Percentiles rank a stretch among this genome's conserved stretches.
phyloP scores from a whole-genome alignment of 2,113 vertebrate genomes.

The Esox niger region DNA sequence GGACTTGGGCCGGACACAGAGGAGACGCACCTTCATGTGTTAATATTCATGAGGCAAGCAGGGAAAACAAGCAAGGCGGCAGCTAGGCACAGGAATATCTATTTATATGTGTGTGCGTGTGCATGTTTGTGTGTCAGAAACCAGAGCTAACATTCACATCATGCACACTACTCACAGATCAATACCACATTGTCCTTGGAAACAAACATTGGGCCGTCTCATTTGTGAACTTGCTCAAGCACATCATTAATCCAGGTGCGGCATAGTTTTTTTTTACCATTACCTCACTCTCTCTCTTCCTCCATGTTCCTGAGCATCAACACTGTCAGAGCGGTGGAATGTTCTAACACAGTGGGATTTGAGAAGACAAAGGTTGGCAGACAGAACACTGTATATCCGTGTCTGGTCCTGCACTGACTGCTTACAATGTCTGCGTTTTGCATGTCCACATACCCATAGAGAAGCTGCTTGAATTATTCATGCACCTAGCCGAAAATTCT shows the following conservation, averaged over 20 bases:
- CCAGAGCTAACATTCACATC: slow-evolving; percentile 42
- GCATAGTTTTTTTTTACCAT: slow-evolving; percentile 20
- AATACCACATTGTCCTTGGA: slow-evolving; percentile 72
- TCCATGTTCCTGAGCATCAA: slow-evolving; percentile 53
- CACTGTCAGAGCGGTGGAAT: slow-evolving; percentile 58
- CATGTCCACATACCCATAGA: slow-evolving; percentile 48
- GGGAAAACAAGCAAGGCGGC: slow-evolving; percentile 50
- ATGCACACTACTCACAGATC: slow-evolving; percentile 62
- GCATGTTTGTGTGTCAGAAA: not conserved
- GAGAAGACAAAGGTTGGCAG: slow-evolving; percentile 52
- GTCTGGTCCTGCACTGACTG: slow-evolving; percentile 59
- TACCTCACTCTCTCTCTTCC: not conserved
- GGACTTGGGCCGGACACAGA: slow-evolving; percentile 55
- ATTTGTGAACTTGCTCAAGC: slow-evolving; percentile 72
- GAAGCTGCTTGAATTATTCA: slow-evolving; percentile 67
- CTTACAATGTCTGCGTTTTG: slow-evolving; percentile 61
- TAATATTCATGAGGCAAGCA: slow-evolving; percentile 68
- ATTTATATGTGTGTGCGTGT: slow-evolving; percentile 5
- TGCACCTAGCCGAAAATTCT: slow-evolving; percentile 33
- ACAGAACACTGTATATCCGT: slow-evolving; percentile 69
- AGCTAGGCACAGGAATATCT: slow-evolving; percentile 30
- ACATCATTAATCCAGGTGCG: slow-evolving; percentile 72
- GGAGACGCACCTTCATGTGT: slow-evolving; percentile 45
- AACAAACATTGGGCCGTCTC: slow-evolving; percentile 68
- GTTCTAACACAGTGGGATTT: slow-evolving; percentile 51